Evolutionary conservation across 2,797 vertebrate species (phyloP).

Genomic region (Hafferia zeledoni): DNA sequence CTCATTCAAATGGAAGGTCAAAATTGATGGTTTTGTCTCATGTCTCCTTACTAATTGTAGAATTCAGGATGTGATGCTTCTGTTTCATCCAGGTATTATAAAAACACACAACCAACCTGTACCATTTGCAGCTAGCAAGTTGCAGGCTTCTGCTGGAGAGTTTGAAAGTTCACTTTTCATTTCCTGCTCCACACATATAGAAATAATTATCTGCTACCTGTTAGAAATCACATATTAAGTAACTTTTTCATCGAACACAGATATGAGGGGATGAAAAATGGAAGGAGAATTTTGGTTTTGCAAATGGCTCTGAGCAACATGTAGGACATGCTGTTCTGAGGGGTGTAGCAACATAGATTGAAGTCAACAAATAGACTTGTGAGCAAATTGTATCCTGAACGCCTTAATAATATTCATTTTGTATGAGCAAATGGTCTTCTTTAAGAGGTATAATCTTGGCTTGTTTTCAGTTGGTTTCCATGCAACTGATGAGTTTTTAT

Average conservation of each 20-base stretch:
- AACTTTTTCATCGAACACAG: not conserved
- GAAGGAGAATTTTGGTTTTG: not conserved
- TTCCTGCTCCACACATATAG: not conserved
- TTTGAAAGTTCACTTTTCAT: not conserved
- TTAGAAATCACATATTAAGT: not conserved
- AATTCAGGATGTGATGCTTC: accelerated
- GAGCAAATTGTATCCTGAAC: not conserved
- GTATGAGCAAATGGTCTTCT: not conserved
- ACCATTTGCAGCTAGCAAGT: not conserved
- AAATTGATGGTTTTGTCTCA: not conserved
- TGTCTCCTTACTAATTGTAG: not conserved
- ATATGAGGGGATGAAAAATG: not conserved
- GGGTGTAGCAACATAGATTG: not conserved
- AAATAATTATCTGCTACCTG: not conserved
- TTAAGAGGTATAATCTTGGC: not conserved
- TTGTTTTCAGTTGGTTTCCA: not conserved
- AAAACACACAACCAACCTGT: not conserved
- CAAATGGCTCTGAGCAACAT: not conserved
- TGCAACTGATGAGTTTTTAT: not conserved
- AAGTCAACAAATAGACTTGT: not conserved
- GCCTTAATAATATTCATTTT: not conserved
- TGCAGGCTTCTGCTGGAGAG: not conserved
- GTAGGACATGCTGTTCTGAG: not conserved
- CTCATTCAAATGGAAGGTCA: not conserved
- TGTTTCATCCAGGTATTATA: not conserved